Evolutionary conservation across 2,797 vertebrate species (phyloP).

Genomic region (Moxostoma hubbsi): DNA sequence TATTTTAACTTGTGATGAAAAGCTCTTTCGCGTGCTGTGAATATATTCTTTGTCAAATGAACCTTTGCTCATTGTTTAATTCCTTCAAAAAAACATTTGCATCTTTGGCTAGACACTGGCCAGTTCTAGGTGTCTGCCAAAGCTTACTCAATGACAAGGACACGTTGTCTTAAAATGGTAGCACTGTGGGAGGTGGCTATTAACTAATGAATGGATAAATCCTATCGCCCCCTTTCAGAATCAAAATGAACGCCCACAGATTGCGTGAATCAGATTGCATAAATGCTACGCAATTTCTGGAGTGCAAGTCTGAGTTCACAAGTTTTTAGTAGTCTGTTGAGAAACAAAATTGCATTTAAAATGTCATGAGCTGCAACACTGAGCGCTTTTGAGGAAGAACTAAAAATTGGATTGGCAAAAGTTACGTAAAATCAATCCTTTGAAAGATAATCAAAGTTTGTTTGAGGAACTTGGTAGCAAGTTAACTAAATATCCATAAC

Average conservation of each 20-base stretch:
- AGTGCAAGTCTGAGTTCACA: not conserved
- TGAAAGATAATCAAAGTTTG: not conserved
- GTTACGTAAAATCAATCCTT: no score
- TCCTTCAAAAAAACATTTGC: constrained; percentile 20
- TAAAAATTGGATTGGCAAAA: no score
- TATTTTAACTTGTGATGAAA: constrained; percentile 18
- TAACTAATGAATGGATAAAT: not conserved
- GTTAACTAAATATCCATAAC: not conserved
- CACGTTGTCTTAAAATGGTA: constrained; percentile 10
- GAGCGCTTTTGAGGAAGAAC: no score
- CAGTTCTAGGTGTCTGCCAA: constrained; percentile 16
- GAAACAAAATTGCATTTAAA: not conserved
- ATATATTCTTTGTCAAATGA: constrained; percentile 23
- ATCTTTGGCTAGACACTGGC: constrained; percentile 24
- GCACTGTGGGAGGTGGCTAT: not conserved
- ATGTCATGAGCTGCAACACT: not conserved
- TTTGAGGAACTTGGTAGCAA: not conserved
- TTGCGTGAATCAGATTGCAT: not conserved
- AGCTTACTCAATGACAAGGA: constrained; percentile 19
- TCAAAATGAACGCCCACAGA: no score
- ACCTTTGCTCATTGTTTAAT: not conserved
- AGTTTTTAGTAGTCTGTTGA: not conserved
- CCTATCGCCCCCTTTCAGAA: no score
- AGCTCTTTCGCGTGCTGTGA: constrained; percentile 12
- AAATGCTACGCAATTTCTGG: not conserved